These are phyloP conservation scores for Phylloscopus trochiloides DNA, from an alignment of 2,113 vertebrate species.

Conservation along the genomic window DNA sequence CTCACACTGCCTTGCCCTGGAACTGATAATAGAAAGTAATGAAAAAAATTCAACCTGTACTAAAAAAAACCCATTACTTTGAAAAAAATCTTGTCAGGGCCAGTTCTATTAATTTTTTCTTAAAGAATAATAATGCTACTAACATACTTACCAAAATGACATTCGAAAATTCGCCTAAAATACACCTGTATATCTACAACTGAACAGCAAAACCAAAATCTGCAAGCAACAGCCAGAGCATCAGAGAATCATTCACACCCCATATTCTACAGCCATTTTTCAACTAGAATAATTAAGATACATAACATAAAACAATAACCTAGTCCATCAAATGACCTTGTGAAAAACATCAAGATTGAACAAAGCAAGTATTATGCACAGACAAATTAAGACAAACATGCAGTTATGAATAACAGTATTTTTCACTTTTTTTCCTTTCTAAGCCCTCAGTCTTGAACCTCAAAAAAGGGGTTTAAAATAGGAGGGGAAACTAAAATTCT, in stretches of 20 bases:
- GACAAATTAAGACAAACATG: neutral
- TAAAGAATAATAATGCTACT: neutral
- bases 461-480: neutral
- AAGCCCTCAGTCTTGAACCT: neutral
- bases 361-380: neutral
- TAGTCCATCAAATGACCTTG: neutral
- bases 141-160: neutral
- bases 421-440: neutral
- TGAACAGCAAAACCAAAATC: neutral
- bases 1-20: neutral
- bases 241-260: neutral
- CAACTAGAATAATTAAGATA: neutral
- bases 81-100: neutral
- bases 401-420: neutral
- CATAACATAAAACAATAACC: neutral
- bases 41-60: neutral
- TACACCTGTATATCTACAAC: neutral
- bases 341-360: neutral
- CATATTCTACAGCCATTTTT: neutral
- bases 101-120: neutral
- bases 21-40: neutral
- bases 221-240: neutral
- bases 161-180: neutral
- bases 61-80: neutral
- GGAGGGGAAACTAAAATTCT: neutral